A percentile compares a stretch with the other conserved stretches of the same genome.
These are phyloP conservation scores for Laupala kohalensis DNA, from an alignment of 1,140 invertebrate genomes.

Conservation along the genomic window DNA sequence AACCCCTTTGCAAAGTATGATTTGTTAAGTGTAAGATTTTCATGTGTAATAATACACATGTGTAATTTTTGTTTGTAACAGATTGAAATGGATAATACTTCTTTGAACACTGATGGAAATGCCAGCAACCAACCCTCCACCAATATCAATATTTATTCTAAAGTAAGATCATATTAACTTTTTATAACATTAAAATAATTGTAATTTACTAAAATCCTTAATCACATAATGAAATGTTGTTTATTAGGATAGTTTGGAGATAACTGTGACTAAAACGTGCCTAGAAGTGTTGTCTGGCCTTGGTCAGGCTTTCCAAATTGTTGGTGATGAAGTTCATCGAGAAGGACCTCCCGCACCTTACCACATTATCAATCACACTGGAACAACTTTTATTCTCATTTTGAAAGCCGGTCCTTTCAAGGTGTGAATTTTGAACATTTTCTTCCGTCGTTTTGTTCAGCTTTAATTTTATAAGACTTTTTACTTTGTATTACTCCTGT, in stretches of 20 bases:
- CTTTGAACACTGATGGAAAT: neutral
- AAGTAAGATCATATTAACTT: neutral
- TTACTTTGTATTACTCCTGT: too few relatives aligned
- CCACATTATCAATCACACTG: slow-evolving; percentile 68
- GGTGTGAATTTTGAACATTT: too few relatives aligned
- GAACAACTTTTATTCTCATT: slow-evolving; percentile 46
- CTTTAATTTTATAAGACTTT: too few relatives aligned
- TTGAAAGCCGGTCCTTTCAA: slow-evolving; percentile 36
- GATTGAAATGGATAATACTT: neutral
- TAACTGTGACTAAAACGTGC: slow-evolving; percentile 81
- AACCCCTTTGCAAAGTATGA: neutral
- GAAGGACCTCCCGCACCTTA: slow-evolving; percentile 54
- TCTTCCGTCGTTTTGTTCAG: too few relatives aligned
- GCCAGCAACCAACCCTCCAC: neutral
- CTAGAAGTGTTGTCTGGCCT: slow-evolving; percentile 53
- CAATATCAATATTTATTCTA: neutral
- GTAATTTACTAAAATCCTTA: neutral
- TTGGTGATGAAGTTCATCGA: slow-evolving; percentile 34
- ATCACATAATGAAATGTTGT: neutral
- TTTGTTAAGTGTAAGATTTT: neutral
- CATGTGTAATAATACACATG: neutral
- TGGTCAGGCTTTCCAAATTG: slow-evolving; percentile 52
- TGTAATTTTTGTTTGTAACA: neutral
- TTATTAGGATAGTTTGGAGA: slow-evolving; percentile 53
- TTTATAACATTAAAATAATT: too few relatives aligned